A percentile compares a stretch with the other conserved stretches of the same genome.
phyloP scores from a whole-genome alignment of 2,113 vertebrate genomes.

The Mungos mungo region DNA sequence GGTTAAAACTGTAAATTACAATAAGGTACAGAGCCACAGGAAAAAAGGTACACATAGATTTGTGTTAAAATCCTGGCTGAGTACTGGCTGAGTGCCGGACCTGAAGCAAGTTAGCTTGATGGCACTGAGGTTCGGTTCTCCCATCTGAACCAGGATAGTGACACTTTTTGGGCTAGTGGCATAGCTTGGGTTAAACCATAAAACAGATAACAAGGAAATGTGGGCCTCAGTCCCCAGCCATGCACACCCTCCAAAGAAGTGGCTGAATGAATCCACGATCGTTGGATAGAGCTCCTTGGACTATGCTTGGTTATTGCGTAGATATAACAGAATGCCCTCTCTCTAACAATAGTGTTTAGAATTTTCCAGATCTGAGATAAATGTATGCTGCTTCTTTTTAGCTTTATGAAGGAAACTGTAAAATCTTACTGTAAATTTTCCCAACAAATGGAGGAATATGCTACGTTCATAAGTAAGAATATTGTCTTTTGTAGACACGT shows the following conservation, averaged over 20 bases:
- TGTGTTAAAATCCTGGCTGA: neutral
- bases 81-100: neutral
- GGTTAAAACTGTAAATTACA: neutral
- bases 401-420: neutral
- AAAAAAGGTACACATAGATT: neutral
- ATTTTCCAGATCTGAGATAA: neutral
- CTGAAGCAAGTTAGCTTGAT: neutral
- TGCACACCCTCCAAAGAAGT: neutral
- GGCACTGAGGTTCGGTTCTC: neutral
- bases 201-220: neutral
- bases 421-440: neutral
- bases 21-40: neutral
- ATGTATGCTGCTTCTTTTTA: neutral
- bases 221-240: neutral
- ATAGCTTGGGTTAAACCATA: neutral
- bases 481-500: neutral
- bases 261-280: neutral
- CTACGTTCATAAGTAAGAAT: neutral
- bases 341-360: neutral
- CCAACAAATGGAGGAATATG: neutral
- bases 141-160: neutral
- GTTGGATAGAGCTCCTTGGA: neutral
- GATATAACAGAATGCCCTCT: neutral
- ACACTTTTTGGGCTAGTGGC: neutral
- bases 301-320: neutral